phyloP scores from a whole-genome alignment of 2,888 invertebrate genomes.

The Noctua janthina region DNA sequence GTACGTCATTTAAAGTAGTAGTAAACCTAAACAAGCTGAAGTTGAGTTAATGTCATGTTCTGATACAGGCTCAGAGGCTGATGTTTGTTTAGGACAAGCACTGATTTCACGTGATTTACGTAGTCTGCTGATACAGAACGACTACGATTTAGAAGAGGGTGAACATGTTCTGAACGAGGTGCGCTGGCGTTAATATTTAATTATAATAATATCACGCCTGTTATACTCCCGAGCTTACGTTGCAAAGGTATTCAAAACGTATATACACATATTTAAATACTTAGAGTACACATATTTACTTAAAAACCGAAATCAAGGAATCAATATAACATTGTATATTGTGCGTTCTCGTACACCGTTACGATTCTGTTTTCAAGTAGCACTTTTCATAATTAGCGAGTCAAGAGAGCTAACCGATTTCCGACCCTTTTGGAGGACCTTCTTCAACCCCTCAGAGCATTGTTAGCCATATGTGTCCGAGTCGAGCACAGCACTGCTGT shows the following conservation, averaged over 20 bases:
- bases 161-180: not conserved
- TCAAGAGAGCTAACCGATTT: slow-evolving; percentile 25
- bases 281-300: not conserved
- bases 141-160: not conserved
- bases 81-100: slow-evolving; percentile 53
- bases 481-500: slow-evolving; percentile 19
- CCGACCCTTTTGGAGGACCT: slow-evolving; percentile 37
- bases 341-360: not conserved
- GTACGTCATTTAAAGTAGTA: slow-evolving; percentile 16
- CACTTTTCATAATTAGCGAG: slow-evolving; percentile 22
- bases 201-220: not conserved
- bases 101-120: slow-evolving; percentile 20
- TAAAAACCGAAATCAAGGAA: not conserved
- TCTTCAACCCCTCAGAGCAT: slow-evolving; percentile 21
- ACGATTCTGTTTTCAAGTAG: slow-evolving; percentile 14
- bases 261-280: not conserved
- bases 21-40: slow-evolving; percentile 49
- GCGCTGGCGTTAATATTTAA: not conserved
- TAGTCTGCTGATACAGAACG: slow-evolving; percentile 8
- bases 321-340: slow-evolving; percentile 7
- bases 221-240: not conserved
- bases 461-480: slow-evolving; percentile 35
- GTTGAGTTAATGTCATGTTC: slow-evolving; percentile 26
- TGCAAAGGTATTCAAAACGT: not conserved
- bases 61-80: slow-evolving; percentile 18